Percentiles rank a stretch among this genome's conserved stretches.
These are phyloP conservation scores for Enhydra lutris DNA, from an alignment of 2,113 vertebrate genomes.

Conservation along the genomic window DNA sequence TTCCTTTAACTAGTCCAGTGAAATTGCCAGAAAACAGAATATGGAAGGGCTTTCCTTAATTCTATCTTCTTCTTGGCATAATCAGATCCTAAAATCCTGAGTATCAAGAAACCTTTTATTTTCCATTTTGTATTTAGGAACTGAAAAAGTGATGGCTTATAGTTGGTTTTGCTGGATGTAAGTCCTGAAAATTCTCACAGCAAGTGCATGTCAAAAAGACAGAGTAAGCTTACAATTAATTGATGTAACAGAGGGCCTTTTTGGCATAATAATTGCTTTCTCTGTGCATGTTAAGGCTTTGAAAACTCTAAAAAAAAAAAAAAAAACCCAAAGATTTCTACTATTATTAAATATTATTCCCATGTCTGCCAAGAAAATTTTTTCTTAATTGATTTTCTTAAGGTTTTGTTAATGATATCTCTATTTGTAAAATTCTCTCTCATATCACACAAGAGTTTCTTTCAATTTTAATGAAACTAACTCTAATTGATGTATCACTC, in stretches of 20 bases:
- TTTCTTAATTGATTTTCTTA: conserved; percentile 35
- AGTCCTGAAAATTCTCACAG: conserved; percentile 17
- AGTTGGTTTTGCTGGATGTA: neutral
- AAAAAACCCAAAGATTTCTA: neutral
- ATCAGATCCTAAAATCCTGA: neutral
- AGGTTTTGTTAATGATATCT: conserved; percentile 28
- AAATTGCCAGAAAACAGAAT: neutral
- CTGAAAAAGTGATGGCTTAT: neutral
- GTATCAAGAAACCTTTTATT: neutral
- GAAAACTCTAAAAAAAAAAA: conserved; percentile 28
- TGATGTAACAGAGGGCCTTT: conserved; percentile 23
- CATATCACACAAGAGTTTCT: neutral
- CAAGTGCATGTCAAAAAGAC: neutral
- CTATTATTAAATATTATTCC: conserved; percentile 24
- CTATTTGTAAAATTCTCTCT: conserved; percentile 45
- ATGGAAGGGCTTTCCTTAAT: conserved; percentile 25
- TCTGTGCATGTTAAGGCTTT: conserved; percentile 38
- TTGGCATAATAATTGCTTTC: neutral
- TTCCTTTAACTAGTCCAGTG: neutral
- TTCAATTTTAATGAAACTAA: conserved; percentile 9
- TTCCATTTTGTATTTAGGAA: neutral
- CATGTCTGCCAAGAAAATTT: neutral
- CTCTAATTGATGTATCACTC: conserved; percentile 26
- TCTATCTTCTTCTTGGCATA: neutral
- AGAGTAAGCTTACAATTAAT: neutral